Conservation (phyloP, 2,797 vertebrate species). For the Halcyon chelicuti region DNA sequence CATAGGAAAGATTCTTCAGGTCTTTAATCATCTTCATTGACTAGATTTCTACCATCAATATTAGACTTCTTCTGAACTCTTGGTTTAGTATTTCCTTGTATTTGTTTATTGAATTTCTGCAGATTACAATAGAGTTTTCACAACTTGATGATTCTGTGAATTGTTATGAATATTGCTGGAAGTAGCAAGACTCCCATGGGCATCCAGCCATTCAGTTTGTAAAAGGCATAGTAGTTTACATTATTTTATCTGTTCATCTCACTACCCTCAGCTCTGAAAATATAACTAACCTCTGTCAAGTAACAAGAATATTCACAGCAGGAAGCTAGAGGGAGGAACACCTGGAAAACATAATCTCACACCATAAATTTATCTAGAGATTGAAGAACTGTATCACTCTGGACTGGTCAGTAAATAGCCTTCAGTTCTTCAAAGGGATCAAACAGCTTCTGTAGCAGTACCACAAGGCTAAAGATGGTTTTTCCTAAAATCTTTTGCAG, state of each 20-base stretch:
- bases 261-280: neutral
- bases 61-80: neutral
- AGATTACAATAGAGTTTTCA: neutral
- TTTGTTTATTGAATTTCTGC: neutral
- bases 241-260: slow-evolving; percentile 16
- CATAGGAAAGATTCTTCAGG: neutral
- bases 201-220: neutral
- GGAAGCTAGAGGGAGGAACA: neutral
- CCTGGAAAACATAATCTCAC: neutral
- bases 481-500: neutral
- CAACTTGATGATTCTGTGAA: neutral
- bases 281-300: neutral
- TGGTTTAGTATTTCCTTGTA: neutral
- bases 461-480: neutral
- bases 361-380: neutral
- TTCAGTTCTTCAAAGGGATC: neutral
- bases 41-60: neutral
- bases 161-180: neutral
- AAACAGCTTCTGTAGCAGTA: neutral
- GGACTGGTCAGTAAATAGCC: neutral
- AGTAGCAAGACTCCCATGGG: neutral
- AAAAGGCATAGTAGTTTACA: neutral
- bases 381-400: neutral
- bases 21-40: neutral
- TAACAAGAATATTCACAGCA: neutral